Conservation (phyloP, 2,113 vertebrate genomes). For the Epinephelus lanceolatus region DNA sequence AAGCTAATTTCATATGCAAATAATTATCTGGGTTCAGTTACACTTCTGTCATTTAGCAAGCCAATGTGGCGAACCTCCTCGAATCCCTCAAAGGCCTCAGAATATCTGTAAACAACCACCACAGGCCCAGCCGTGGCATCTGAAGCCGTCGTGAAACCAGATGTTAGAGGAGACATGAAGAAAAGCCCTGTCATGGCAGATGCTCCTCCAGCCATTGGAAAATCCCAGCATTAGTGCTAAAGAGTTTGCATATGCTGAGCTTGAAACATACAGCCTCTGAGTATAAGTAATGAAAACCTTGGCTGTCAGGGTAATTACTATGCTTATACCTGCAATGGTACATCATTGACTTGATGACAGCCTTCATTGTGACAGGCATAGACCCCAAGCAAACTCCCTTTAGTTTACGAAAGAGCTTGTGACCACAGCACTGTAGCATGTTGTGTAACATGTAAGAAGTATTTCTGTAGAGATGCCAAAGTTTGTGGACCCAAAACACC, state of each 20-base stretch:
- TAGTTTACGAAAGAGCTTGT: conserved; percentile 46
- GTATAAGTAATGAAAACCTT: conserved; percentile 59
- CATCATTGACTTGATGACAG: conserved; percentile 71
- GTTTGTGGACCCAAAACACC: conserved; percentile 53
- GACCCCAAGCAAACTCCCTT: conserved; percentile 56
- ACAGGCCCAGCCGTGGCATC: conserved; percentile 25
- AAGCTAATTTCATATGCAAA: conserved; percentile 60
- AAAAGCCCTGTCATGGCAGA: conserved; percentile 54
- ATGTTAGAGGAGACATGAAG: conserved; percentile 59
- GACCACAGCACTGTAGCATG: conserved; percentile 27
- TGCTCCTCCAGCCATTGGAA: conserved; percentile 47
- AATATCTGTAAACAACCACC: conserved; percentile 64
- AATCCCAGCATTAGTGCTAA: conserved; percentile 56
- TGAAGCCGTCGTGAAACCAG: conserved; percentile 53
- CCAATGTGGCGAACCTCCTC: conserved; percentile 48
- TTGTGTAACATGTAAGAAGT: conserved; percentile 66
- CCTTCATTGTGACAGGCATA: conserved; percentile 59
- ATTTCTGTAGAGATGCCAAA: conserved; percentile 58
- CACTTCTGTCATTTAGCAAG: conserved; percentile 42
- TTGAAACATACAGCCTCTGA: conserved; percentile 18
- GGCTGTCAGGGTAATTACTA: conserved; percentile 67
- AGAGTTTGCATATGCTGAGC: conserved; percentile 27
- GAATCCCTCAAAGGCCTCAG: conserved; percentile 50
- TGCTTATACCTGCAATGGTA: conserved; percentile 53
- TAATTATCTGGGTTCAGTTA: conserved; percentile 57